These are phyloP conservation scores for Eupithecia abbreviata DNA, from an alignment of 2,888 invertebrate genomes.

Conservation along the genomic window DNA sequence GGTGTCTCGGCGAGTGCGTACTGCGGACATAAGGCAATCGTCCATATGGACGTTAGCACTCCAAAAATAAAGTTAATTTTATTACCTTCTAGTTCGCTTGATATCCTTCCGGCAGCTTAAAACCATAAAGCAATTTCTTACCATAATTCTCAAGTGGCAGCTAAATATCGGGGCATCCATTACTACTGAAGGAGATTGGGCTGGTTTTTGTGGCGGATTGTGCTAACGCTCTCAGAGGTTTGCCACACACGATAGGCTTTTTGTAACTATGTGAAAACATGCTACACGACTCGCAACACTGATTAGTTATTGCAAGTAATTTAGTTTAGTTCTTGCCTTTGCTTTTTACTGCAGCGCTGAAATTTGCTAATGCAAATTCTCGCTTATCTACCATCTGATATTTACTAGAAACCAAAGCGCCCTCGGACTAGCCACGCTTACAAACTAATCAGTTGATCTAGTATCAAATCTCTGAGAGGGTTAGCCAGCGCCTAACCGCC, in stretches of 20 bases:
- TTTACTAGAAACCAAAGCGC: not conserved
- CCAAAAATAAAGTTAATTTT: slow-evolving; percentile 16
- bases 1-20: not conserved
- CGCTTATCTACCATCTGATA: not conserved
- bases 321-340: not conserved
- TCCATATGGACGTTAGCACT: not conserved
- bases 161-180: slow-evolving; percentile 32
- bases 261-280: not conserved
- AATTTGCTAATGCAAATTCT: not conserved
- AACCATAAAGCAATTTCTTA: slow-evolving; percentile 40
- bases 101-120: slow-evolving; percentile 36
- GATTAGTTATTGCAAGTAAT: not conserved
- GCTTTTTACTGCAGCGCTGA: not conserved
- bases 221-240: not conserved
- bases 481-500: not conserved
- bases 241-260: not conserved
- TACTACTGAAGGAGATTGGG: slow-evolving; percentile 28
- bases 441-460: not conserved
- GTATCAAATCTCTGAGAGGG: not conserved
- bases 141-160: slow-evolving; percentile 37
- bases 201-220: slow-evolving; percentile 11
- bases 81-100: slow-evolving; percentile 33
- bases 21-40: not conserved
- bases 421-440: not conserved
- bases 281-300: not conserved